These are phyloP conservation scores for Aphelenchoides besseyi DNA, from an alignment of 1,140 invertebrate genomes.

Conservation along the genomic window DNA sequence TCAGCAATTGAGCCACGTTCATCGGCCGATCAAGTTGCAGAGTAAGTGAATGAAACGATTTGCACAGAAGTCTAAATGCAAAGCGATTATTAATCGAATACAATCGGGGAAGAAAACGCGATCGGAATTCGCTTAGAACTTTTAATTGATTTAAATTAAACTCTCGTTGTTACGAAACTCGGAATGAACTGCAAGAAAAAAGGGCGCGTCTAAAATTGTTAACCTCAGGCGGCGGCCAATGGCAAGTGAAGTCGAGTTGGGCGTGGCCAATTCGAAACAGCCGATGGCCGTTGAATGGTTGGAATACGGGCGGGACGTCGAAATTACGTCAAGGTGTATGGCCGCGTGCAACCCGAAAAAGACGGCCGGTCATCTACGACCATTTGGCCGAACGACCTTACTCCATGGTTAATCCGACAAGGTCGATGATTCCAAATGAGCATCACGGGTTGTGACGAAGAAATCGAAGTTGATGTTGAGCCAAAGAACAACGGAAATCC, in stretches of 20 bases:
- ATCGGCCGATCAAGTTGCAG: not conserved
- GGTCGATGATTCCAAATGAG: not conserved
- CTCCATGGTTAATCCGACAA: not conserved
- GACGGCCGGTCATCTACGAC: not conserved
- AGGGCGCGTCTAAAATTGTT: not conserved
- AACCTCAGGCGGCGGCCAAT: not conserved
- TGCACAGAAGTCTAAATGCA: not conserved
- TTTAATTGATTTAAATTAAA: not conserved
- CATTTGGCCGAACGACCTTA: not conserved
- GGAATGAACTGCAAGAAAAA: not conserved
- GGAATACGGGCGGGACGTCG: too few species aligned
- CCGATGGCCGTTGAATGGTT: not conserved
- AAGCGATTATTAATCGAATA: not conserved
- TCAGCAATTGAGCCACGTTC: slow-evolving; percentile 12
- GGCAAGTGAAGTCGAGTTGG: too few species aligned
- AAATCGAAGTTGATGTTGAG: not conserved
- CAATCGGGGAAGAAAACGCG: not conserved
- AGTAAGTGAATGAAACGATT: not conserved
- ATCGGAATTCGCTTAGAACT: not conserved
- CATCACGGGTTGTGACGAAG: not conserved
- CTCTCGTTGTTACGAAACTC: not conserved
- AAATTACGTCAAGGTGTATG: too few species aligned
- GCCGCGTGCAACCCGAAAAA: too few species aligned
- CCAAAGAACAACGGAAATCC: not conserved
- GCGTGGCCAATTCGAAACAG: not conserved